Evolutionary conservation across 2,888 invertebrate species (phyloP), one percentile per base, ranked within the genome.

Genomic region (Griposia aprilina): DNA sequence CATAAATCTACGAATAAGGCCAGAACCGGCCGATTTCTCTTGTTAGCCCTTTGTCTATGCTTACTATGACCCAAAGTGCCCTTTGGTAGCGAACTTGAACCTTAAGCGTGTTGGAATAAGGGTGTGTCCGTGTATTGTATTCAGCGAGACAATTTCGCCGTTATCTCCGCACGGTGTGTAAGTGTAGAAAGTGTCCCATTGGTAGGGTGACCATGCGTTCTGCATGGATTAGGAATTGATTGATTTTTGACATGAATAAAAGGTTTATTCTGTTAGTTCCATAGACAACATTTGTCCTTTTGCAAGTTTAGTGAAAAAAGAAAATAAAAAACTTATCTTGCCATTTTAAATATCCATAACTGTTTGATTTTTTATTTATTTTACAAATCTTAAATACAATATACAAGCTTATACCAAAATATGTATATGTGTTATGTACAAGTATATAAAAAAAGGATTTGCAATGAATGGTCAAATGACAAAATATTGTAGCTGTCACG

Each of bases 161-260:
- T 92, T 94, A 93, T 93, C 93, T 93, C 89, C 85, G 90, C 93
- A 91, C 90, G 90, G 89, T 91, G 91, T 92, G 92, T 91, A 90
- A 87, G 87, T 90, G 91, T 95, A 95, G 95, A 95, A 95, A 95
- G 95, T 95, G 95, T 95, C 94, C 93, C 94, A 92, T 90, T 88
- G 83, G 81, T 91, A 90, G 90, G 90, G 92, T 91, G 91, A 83
- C 93, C 84, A 90, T 84, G 78, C 74, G 77, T 86, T 63, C 60
- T 71, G 77, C 65, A 26, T 62, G 50, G 41, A 48, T 74, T 74
- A 74, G 79, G 76, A 65, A 50, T 48, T 48, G 4, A 10, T 30
- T 30, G 2, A 30, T 13, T 52, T 50, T 36, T 30, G n/a, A 17
- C 6, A n/a, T n/a, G 0, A 45, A 45, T 30, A n/a, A 26, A 68